Percentiles rank a stretch among this genome's conserved stretches.
These are phyloP conservation scores for Blennius ocellaris DNA, from an alignment of 2,113 vertebrate genomes.

Conservation along the genomic window DNA sequence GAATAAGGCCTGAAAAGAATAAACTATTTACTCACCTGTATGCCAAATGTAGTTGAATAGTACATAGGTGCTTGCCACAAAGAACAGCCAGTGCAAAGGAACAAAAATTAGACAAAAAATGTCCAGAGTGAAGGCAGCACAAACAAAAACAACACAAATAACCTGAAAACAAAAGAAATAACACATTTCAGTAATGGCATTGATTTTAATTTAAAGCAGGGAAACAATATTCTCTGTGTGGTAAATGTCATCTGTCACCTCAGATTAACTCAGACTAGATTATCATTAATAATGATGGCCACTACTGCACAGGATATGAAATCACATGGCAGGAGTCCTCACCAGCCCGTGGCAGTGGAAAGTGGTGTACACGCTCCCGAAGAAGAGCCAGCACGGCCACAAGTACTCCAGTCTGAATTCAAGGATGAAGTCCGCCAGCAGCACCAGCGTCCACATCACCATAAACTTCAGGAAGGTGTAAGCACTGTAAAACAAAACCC, in stretches of 20 bases:
- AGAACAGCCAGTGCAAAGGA: conserved; percentile 87
- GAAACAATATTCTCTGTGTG: background rate
- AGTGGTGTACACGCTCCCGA: conserved; percentile 87
- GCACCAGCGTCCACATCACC: conserved; percentile 85
- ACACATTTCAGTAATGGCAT: conserved; percentile 6
- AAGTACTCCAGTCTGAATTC: conserved; percentile 87
- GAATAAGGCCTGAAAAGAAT: background rate
- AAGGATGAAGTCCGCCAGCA: conserved; percentile 86
- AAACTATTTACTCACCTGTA: conserved; percentile 78
- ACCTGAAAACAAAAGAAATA: conserved; percentile 75
- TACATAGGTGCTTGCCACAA: conserved; percentile 87
- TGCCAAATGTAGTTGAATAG: conserved; percentile 88
- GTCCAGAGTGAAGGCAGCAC: conserved; percentile 86
- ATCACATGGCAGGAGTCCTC: conserved; percentile 45
- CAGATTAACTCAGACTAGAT: conserved; percentile 4
- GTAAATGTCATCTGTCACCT: background rate
- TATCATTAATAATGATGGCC: background rate
- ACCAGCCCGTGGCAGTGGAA: conserved; percentile 88
- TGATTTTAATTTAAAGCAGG: background rate
- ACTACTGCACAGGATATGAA: conserved; percentile 2
- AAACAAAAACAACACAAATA: conserved; percentile 86
- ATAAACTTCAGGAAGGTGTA: conserved; percentile 86
- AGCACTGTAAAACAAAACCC: conserved; percentile 67
- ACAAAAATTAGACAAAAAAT: conserved; percentile 88
- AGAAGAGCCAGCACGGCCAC: conserved; percentile 88